Percentiles rank a stretch among this genome's conserved stretches.
These are phyloP conservation scores for Heliangelus exortis DNA, from an alignment of 2,797 vertebrate genomes.

Conservation along the genomic window DNA sequence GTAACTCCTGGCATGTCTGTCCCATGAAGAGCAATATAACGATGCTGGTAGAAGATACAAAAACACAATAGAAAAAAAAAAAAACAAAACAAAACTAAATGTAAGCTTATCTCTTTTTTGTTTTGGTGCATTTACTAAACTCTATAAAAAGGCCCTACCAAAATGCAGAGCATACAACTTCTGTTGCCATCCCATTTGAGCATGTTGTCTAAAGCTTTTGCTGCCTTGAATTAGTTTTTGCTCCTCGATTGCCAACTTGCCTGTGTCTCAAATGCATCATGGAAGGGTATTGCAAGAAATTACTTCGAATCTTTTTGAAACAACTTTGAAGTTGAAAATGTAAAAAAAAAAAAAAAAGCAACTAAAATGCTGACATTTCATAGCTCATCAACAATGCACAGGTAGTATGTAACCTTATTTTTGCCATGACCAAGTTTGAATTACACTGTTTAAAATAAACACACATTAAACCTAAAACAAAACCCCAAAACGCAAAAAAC, in stretches of 20 bases:
- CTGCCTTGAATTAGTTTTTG: background rate
- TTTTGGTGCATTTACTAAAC: background rate
- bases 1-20: background rate
- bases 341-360: too few relatives aligned
- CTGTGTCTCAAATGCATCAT: background rate
- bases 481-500: background rate
- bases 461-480: background rate
- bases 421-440: background rate
- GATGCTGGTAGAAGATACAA: background rate
- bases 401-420: background rate
- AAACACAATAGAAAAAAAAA: background rate
- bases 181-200: background rate
- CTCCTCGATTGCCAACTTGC: background rate
- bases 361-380: too few relatives aligned
- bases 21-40: background rate
- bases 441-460: background rate
- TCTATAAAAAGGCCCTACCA: background rate
- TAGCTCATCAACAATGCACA: background rate
- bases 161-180: background rate
- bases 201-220: background rate
- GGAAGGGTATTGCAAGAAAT: background rate
- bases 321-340: background rate
- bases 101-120: background rate
- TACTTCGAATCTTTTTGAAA: background rate
- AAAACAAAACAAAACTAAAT: background rate